phyloP scores from a whole-genome alignment of 2,888 invertebrate genomes.

The Chrysina gloriosa region DNA sequence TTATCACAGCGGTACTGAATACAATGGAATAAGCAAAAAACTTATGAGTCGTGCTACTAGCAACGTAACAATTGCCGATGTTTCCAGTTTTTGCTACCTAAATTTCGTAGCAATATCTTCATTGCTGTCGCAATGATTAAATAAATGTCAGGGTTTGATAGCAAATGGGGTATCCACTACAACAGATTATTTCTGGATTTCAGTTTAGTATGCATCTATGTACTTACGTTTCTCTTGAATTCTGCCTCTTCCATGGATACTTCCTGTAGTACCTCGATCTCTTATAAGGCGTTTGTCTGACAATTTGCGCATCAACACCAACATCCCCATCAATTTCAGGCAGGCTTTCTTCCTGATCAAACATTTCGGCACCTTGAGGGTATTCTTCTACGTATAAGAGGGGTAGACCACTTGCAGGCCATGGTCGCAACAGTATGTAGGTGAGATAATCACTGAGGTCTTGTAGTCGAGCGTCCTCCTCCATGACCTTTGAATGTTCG shows the following conservation, averaged over 20 bases:
- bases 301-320: conserved; percentile 7
- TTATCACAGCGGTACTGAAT: too few relatives aligned
- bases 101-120: too few relatives aligned
- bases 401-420: conserved; percentile 59
- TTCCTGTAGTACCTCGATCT: conserved; percentile 71
- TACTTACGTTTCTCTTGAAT: conserved; percentile 58
- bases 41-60: too few relatives aligned
- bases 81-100: too few relatives aligned
- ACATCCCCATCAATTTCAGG: conserved; percentile 26
- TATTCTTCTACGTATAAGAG: conserved; percentile 60
- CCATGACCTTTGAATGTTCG: not conserved
- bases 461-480: conserved; percentile 38
- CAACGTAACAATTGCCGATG: too few relatives aligned
- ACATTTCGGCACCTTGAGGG: conserved; percentile 31
- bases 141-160: too few relatives aligned
- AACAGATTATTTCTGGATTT: too few relatives aligned
- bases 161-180: too few relatives aligned
- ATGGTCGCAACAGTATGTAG: conserved; percentile 57
- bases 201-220: too few relatives aligned
- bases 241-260: conserved; percentile 74
- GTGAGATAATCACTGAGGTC: conserved; percentile 53
- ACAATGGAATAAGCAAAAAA: too few relatives aligned
- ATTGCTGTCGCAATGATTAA: too few relatives aligned
- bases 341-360: conserved; percentile 35
- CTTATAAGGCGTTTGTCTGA: conserved; percentile 58